Percentiles rank a stretch among this genome's conserved stretches.
Conservation (phyloP, 1,140 invertebrate species). For the Cotesia vestalis region DNA sequence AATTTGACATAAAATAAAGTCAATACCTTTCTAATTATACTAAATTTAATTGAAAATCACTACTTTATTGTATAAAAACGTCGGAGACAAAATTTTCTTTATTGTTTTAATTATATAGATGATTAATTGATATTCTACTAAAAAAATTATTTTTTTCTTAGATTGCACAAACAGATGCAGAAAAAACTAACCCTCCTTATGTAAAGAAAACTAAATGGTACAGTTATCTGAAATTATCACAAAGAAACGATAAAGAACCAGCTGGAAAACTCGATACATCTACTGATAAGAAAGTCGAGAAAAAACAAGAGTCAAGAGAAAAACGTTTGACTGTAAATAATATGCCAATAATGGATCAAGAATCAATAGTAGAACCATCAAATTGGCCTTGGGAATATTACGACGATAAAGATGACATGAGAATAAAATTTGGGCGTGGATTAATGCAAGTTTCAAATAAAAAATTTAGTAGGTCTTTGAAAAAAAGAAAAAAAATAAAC, state of each 20-base stretch:
- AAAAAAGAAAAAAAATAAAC: neutral
- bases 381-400: slow-evolving; percentile 44
- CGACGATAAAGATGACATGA: slow-evolving; percentile 41
- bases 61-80: too few relatives aligned
- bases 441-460: slow-evolving; percentile 35
- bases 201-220: too few relatives aligned
- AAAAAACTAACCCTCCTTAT: too few relatives aligned
- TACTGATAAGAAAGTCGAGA: neutral
- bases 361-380: slow-evolving; percentile 49
- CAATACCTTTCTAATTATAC: too few relatives aligned
- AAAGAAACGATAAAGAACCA: neutral
- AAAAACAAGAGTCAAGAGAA: slow-evolving; percentile 1
- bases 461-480: neutral
- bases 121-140: too few relatives aligned
- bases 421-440: slow-evolving; percentile 44
- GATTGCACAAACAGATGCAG: too few relatives aligned
- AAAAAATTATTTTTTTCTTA: too few relatives aligned
- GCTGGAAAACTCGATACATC: neutral
- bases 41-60: too few relatives aligned
- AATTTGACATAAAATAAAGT: too few relatives aligned
- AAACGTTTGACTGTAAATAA: slow-evolving; percentile 15
- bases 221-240: neutral
- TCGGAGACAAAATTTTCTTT: too few relatives aligned
- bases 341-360: slow-evolving; percentile 32
- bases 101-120: too few relatives aligned